Base-by-base conservation (phyloP, 53 echinoderm and acorn worm genomes). In the Arbacia lixula region DNA sequence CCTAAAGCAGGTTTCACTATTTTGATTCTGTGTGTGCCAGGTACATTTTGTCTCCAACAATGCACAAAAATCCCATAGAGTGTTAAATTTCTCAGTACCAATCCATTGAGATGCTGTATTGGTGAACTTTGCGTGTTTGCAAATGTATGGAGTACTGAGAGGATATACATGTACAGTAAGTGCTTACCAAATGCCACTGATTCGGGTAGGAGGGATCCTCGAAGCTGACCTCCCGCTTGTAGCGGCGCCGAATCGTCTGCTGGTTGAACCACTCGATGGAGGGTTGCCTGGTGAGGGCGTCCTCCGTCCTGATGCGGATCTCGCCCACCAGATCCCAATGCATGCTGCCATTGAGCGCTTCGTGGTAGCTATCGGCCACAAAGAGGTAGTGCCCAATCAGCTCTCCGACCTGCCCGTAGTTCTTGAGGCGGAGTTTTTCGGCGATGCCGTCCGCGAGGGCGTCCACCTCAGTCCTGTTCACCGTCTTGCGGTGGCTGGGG, bases 131-230 rank as follows among this genome's bases (percentile, higher is more conserved):
- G 3, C 17, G 28, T 30, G 25, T 66, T 66, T 10, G n/a, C n/a
- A n/a, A n/a, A n/a, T n/a, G n/a, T n/a, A n/a, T n/a, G n/a, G n/a
- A n/a, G 8, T 10, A 10, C 49, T 14, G 14, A 46, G 14, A 46
- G 49, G 49, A 46, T 46, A 10, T 46, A 46, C 49, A 46, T 46
- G 14, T 46, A 46, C 49, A n/a, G n/a, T 24, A 60, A 54, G 33
- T 53, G 87, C 94, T 86, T 72, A 96, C 97, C 90, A 96, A 84
- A 71, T 96, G 97, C 97, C 97, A 96, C 66, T 96, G 97, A 34
- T 88, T 67, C 26, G 86, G 56, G 57, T 91, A 96, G 11, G 81
- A 87, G 0, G 93, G 97, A 64, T 96, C 97, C 0, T 83, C 66
- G 67, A 96, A 90, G 6, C 84, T 43, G 19, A 93, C 12, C n/a